These are phyloP conservation scores for Lathronympha strigana DNA, from an alignment of 2,888 invertebrate genomes.

Conservation along the genomic window DNA sequence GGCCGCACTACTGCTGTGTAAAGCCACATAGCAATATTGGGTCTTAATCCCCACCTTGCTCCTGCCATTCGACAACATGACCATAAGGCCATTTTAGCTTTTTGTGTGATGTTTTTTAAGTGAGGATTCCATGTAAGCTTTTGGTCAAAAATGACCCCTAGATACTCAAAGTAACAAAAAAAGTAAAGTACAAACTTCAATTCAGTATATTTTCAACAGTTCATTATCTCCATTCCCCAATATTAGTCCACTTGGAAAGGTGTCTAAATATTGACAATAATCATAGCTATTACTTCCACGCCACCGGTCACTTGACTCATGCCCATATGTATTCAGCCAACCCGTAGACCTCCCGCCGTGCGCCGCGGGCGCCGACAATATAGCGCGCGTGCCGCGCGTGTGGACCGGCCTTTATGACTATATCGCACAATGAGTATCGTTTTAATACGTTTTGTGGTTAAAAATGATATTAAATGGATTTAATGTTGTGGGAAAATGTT, in stretches of 20 bases:
- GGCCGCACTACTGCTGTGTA: too few species aligned
- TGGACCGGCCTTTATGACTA: constrained; percentile 45
- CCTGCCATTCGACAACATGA: too few species aligned
- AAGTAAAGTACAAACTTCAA: background rate
- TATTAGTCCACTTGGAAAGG: constrained; percentile 6
- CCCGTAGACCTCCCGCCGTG: constrained; percentile 52
- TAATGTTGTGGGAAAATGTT: constrained; percentile 23
- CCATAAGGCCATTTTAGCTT: too few species aligned
- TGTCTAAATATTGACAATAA: constrained; percentile 28
- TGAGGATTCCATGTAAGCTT: too few species aligned
- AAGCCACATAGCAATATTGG: too few species aligned
- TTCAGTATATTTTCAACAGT: background rate
- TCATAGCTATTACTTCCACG: constrained; percentile 33
- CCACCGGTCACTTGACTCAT: constrained; percentile 40
- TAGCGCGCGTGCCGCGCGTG: constrained; percentile 60
- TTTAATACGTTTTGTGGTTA: constrained; percentile 40
- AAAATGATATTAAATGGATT: constrained; percentile 31
- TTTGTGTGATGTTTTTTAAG: too few species aligned
- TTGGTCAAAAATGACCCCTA: too few species aligned
- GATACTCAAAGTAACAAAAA: background rate
- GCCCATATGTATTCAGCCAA: constrained; percentile 35
- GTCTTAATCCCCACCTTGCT: too few species aligned
- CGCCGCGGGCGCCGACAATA: constrained; percentile 64
- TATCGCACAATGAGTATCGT: constrained; percentile 33
- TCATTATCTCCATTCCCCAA: constrained; percentile 1